These are phyloP conservation scores for Cydia splendana DNA, from an alignment of 1,140 invertebrate species.

Conservation along the genomic window DNA sequence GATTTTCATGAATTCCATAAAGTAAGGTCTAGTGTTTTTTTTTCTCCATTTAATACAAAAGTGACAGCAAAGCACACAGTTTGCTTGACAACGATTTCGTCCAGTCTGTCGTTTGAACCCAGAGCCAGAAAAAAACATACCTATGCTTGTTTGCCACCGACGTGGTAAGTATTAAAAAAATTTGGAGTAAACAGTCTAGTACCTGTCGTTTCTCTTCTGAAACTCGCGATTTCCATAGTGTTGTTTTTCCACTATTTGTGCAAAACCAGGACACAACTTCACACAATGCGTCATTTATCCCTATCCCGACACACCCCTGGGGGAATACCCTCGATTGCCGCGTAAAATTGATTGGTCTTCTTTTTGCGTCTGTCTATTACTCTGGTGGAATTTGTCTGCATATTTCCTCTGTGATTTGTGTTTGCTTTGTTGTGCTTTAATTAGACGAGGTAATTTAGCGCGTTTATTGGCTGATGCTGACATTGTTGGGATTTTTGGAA, in stretches of 20 bases:
- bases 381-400: constrained; percentile 28
- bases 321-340: constrained; percentile 8
- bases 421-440: constrained; percentile 11
- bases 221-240: not conserved
- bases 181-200: no score
- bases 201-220: no score
- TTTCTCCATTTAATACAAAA: no score
- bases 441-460: constrained; percentile 10
- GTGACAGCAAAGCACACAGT: no score
- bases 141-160: no score
- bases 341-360: constrained; percentile 33
- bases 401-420: constrained; percentile 15
- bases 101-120: no score
- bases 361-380: constrained; percentile 29
- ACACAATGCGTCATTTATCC: constrained; percentile 8
- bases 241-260: not conserved
- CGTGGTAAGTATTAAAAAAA: no score
- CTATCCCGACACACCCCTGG: not conserved
- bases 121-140: no score
- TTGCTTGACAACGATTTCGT: no score
- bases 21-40: no score
- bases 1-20: no score
- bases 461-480: not conserved
- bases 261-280: not conserved
- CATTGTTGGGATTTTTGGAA: no score